A percentile compares a stretch with the other conserved stretches of the same genome.
Evolutionary conservation across 2,888 invertebrate genomes (phyloP).

Genomic region (Trypoxylon attenuatum): DNA sequence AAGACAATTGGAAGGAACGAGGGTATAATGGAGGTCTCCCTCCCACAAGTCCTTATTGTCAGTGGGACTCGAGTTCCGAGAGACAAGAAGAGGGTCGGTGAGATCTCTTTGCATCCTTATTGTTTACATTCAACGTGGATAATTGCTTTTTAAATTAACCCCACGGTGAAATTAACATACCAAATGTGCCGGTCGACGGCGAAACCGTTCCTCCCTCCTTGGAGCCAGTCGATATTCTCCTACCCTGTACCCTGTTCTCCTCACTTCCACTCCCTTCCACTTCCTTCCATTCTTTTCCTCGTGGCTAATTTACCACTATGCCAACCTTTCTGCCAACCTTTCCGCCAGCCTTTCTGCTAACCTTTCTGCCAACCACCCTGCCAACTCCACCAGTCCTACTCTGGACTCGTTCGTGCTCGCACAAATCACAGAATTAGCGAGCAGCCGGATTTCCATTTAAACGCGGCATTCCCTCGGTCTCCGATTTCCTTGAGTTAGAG

Average conservation of each 20-base stretch:
- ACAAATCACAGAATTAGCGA: background rate
- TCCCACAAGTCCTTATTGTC: too few species aligned
- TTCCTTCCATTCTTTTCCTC: background rate
- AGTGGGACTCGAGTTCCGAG: too few species aligned
- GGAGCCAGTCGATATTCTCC: background rate
- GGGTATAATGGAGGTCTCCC: conserved; percentile 25
- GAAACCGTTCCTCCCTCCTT: background rate
- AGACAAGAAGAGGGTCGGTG: conserved; percentile 1
- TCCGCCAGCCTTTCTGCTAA: background rate
- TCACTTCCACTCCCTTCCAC: conserved; percentile 1
- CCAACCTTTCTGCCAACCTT: too few species aligned
- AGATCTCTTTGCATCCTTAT: conserved; percentile 38
- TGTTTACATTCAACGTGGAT: conserved; percentile 57
- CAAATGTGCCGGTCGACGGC: too few species aligned
- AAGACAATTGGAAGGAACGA: conserved; percentile 43
- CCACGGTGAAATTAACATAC: conserved; percentile 53
- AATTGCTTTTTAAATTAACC: conserved; percentile 65
- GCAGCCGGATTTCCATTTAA: background rate
- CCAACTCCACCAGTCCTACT: too few species aligned
- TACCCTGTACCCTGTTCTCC: background rate
- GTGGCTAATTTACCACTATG: too few species aligned
- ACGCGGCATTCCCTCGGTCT: background rate
- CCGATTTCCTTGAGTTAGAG: too few species aligned
- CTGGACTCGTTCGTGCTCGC: background rate
- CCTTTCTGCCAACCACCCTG: background rate